Percentiles rank a stretch among this genome's conserved stretches.
Evolutionary conservation across 1,140 invertebrate genomes (phyloP).

Genomic region (Drosophila elegans): DNA sequence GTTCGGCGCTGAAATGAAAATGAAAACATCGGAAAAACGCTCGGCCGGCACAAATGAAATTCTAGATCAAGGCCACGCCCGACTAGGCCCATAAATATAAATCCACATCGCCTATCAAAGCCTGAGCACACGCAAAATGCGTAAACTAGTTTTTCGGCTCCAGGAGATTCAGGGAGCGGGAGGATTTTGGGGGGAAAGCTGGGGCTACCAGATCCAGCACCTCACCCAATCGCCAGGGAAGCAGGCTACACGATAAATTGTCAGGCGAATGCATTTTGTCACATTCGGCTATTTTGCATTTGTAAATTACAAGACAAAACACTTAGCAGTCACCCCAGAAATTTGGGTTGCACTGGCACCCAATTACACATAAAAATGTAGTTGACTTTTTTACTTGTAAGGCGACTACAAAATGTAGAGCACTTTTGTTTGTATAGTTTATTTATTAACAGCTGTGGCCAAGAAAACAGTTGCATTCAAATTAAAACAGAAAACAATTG

Average conservation of each 20-base stretch:
- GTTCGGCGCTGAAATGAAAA: conserved; percentile 48
- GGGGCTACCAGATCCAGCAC: conserved; percentile 5
- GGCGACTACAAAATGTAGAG: conserved; percentile 12
- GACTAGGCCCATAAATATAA: conserved; percentile 39
- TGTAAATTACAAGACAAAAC: conserved; percentile 79
- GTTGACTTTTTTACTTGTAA: conserved; percentile 30
- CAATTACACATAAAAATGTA: conserved; percentile 58
- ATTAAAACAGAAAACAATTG: no score
- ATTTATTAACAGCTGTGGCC: conserved; percentile 1
- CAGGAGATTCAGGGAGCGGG: conserved; percentile 38
- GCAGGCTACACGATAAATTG: conserved; percentile 69
- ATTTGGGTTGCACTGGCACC: conserved; percentile 26
- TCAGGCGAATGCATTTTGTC: conserved; percentile 74
- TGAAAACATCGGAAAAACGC: conserved; percentile 72
- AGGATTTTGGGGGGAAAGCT: not conserved
- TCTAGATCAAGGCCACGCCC: conserved; percentile 75
- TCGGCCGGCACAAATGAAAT: conserved; percentile 48
- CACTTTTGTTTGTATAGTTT: conserved; percentile 16
- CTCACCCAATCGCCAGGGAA: conserved; percentile 54
- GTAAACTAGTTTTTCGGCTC: conserved; percentile 68
- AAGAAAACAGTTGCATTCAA: not conserved
- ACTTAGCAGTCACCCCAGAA: conserved; percentile 60
- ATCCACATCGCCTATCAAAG: conserved; percentile 42
- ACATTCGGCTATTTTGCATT: conserved; percentile 73
- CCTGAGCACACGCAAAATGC: conserved; percentile 62